Base-by-base conservation (phyloP, 2,113 vertebrate genomes). In the Colius striatus region DNA sequence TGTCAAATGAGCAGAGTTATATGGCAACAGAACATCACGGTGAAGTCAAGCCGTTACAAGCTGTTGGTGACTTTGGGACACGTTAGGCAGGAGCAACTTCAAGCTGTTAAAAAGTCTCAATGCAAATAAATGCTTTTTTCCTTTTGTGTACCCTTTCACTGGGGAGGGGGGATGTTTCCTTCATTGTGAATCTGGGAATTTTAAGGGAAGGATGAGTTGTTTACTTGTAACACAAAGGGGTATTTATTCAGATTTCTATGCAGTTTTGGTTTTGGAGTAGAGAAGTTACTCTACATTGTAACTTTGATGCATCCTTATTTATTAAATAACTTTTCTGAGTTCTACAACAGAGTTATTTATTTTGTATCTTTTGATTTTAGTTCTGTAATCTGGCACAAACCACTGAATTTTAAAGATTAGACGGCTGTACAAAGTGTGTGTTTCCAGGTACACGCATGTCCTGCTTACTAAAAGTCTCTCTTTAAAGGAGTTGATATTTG, bases 311-410 rank as follows among this genome's bases (percentile, higher is more conserved):
- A 80, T 79, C 85, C 43, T 79, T 94, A 97, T 97, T 96, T 96
- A 86, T 90, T 92, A 65, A 90, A 29, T 34, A 76, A 32, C 74
- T 78, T 84, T 91, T 90, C 48, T 89, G 92, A 79, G 83, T 51
- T 58, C 85, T 73, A 68, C 55, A 76, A n/a, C 63, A 74, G 48
- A 76, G 26, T 94, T 95, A 97, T 95, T 98, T 98, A 97, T 97
- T 97, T 96, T 97, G 17, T 93, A 68, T 94, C 67, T 84, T 65
- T 86, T 70, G 53, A 50, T 93, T 87, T 97, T 63, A 90, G 78
- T 96, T 94, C 81, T 96, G 70, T 97, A 84, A 92, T 96, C 89
- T 94, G 81, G 74, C 60, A 96, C 62, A 92, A 94, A 78, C 71
- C 55, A 76, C 54, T 83, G 12, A 72, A n/a, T 61, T 94, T 61